These are phyloP conservation scores for Cydia strobilella DNA, from an alignment of 1,140 invertebrate genomes.

Conservation along the genomic window DNA sequence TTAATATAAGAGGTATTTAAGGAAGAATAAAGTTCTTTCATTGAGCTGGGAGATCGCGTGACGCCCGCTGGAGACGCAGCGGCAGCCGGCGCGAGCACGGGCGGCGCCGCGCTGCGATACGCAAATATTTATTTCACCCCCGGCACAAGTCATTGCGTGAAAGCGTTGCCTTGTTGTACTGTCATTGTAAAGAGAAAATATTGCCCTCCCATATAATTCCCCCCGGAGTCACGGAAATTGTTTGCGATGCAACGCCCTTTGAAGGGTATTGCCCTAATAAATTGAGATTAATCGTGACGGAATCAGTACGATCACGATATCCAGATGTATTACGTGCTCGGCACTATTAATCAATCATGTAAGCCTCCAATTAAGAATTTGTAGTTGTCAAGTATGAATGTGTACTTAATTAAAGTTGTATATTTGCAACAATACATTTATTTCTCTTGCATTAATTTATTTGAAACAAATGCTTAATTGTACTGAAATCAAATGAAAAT, in stretches of 20 bases:
- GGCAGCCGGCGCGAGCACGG: conserved; percentile 30
- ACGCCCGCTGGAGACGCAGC: conserved; percentile 45
- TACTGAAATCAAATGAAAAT: too few relatives aligned
- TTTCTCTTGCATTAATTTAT: too few relatives aligned
- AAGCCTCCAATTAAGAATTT: background rate
- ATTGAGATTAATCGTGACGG: conserved; percentile 47
- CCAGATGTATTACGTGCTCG: conserved; percentile 18
- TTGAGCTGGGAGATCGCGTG: conserved; percentile 58
- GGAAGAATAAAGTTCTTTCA: conserved; percentile 65
- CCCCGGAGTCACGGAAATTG: conserved; percentile 55
- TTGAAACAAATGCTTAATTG: too few relatives aligned
- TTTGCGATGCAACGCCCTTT: conserved; percentile 40
- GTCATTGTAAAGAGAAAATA: conserved; percentile 61
- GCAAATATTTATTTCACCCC: conserved; percentile 65
- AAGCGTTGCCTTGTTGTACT: conserved; percentile 69
- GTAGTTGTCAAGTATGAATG: too few relatives aligned
- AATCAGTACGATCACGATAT: conserved; percentile 29
- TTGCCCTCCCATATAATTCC: conserved; percentile 64
- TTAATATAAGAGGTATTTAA: conserved; percentile 41
- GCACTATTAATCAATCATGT: background rate
- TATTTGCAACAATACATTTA: too few relatives aligned
- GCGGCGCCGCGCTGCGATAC: conserved; percentile 50
- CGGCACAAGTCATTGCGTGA: conserved; percentile 66
- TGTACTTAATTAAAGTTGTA: too few relatives aligned
- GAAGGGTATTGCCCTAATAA: conserved; percentile 40